Percentiles rank a stretch among this genome's conserved stretches.
phyloP scores from a whole-genome alignment of 2,888 invertebrate species.

The Malthinus seriepunctatus region DNA sequence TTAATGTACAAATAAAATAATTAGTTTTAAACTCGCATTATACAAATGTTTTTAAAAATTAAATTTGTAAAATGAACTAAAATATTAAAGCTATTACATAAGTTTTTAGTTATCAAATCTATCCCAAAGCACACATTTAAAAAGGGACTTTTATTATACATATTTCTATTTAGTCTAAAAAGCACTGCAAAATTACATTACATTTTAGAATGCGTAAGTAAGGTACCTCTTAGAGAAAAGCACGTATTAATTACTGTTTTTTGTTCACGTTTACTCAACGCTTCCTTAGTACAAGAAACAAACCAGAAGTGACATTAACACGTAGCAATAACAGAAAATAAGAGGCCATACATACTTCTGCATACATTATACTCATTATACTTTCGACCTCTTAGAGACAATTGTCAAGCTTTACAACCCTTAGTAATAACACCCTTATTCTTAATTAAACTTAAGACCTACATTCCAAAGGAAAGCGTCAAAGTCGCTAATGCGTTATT shows the following conservation, averaged over 20 bases:
- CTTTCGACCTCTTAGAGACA: constrained; percentile 48
- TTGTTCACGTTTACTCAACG: constrained; percentile 13
- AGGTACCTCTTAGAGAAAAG: constrained; percentile 13
- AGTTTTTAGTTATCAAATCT: constrained; percentile 2
- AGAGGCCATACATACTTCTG: constrained; percentile 36
- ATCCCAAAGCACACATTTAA: constrained; percentile 16
- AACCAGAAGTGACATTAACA: constrained; percentile 28
- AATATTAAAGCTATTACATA: not conserved
- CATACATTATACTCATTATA: constrained; percentile 49
- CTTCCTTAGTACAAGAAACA: constrained; percentile 16
- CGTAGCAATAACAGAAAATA: constrained; percentile 32
- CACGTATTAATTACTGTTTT: constrained; percentile 25
- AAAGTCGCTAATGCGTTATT: constrained; percentile 50
- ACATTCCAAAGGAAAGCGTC: constrained; percentile 49
- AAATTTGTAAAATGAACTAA: no score
- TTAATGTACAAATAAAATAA: no score
- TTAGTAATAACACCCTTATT: constrained; percentile 50
- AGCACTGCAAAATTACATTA: constrained; percentile 30
- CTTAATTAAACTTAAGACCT: constrained; percentile 50
- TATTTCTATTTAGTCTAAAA: constrained; percentile 30
- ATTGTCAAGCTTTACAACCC: constrained; percentile 46
- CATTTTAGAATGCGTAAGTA: constrained; percentile 27
- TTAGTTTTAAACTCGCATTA: no score
- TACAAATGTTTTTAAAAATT: no score
- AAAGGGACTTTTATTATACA: constrained; percentile 19